Conservation (phyloP, 2,888 invertebrate species). For the Ophioninae sp. region DNA sequence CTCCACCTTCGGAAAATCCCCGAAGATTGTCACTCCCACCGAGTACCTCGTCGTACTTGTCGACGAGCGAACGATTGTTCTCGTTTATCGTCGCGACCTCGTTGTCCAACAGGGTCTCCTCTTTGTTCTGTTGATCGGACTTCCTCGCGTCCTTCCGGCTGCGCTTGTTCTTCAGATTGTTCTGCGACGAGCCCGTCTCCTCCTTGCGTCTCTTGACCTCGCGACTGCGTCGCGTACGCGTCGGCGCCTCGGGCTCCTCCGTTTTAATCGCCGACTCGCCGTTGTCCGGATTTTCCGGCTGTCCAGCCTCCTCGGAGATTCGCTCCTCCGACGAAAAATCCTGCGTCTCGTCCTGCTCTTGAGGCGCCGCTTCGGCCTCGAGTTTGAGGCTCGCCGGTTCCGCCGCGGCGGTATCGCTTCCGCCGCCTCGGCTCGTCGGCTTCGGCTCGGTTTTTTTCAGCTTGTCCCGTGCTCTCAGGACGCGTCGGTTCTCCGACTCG, state of each 20-base stretch:
- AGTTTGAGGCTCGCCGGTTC: conserved; percentile 51
- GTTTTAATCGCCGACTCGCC: conserved; percentile 77
- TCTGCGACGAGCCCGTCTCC: conserved; percentile 62
- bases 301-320: conserved; percentile 7
- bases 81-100: conserved; percentile 80
- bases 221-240: conserved; percentile 73
- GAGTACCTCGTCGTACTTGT: conserved; percentile 66
- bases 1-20: conserved; percentile 74
- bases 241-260: conserved; percentile 67
- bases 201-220: conserved; percentile 75
- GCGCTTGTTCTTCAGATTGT: conserved; percentile 67
- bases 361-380: conserved; percentile 57
- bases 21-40: conserved; percentile 69
- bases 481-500: conserved; percentile 72
- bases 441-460: conserved; percentile 69
- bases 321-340: conserved; percentile 56
- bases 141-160: conserved; percentile 68
- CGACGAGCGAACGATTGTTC: conserved; percentile 71
- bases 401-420: conserved; percentile 53
- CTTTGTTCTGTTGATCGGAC: conserved; percentile 76
- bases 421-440: conserved; percentile 44
- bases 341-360: conserved; percentile 40
- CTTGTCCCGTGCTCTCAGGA: conserved; percentile 74
- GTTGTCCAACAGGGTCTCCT: conserved; percentile 77
- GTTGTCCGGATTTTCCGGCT: conserved; percentile 80